These are phyloP conservation scores for Orientallactaga bullata DNA, from an alignment of 2,113 vertebrate species.

Conservation along the genomic window DNA sequence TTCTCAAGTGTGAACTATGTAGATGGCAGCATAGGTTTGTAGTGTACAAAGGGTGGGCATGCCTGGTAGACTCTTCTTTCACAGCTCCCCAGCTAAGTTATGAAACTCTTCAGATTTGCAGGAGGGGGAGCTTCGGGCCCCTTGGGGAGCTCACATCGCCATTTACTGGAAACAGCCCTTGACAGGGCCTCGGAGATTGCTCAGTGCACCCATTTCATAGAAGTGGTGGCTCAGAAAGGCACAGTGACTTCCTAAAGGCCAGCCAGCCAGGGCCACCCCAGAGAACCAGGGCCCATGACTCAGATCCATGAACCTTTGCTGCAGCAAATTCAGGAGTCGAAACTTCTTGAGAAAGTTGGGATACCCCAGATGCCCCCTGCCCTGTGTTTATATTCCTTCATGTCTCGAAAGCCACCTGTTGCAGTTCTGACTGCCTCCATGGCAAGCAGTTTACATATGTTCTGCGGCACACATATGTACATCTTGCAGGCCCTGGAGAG, in stretches of 20 bases:
- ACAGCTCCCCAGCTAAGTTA: neutral
- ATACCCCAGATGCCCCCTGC: neutral
- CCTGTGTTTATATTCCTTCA: neutral
- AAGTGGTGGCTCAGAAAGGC: neutral
- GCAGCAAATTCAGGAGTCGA: neutral
- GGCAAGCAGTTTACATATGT: neutral
- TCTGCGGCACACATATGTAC: rapidly evolving
- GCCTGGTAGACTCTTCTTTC: neutral
- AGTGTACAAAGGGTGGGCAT: no score
- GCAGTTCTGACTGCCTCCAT: rapidly evolving
- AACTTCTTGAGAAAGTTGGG: neutral
- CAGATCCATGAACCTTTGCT: no score
- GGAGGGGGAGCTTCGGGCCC: neutral
- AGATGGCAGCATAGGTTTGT: no score
- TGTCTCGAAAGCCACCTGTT: neutral
- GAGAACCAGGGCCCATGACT: neutral
- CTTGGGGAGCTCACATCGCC: neutral
- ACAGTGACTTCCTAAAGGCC: neutral
- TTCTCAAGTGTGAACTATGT: no score
- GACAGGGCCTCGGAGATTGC: neutral
- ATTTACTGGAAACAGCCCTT: neutral
- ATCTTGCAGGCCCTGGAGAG: neutral
- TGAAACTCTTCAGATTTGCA: neutral
- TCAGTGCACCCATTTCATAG: neutral
- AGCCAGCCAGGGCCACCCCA: neutral